A percentile compares a stretch with the other conserved stretches of the same genome.
Conservation (phyloP, 2,113 vertebrate species). For the Hiodon alosoides region DNA sequence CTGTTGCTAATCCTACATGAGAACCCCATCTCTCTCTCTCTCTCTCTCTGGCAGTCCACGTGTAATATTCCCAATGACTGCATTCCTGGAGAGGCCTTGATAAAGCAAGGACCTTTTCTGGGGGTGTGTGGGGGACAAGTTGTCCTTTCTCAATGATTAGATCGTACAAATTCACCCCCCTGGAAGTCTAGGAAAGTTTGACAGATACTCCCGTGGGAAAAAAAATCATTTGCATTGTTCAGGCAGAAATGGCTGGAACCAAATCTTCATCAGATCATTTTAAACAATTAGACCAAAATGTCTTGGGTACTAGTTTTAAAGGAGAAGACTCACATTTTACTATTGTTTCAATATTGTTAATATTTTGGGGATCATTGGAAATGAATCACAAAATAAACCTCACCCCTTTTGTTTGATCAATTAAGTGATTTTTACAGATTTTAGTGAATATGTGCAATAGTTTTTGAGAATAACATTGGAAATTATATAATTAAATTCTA, state of each 20-base stretch:
- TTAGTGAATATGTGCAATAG: no score
- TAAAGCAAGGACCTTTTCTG: slow-evolving; percentile 56
- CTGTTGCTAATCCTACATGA: slow-evolving; percentile 73
- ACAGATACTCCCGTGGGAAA: slow-evolving; percentile 46
- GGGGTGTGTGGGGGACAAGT: slow-evolving; percentile 25
- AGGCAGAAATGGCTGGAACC: background rate
- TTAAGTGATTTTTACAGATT: no score
- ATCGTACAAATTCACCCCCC: slow-evolving; percentile 32
- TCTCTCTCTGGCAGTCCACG: slow-evolving; percentile 25
- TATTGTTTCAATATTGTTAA: no score
- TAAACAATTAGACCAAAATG: no score
- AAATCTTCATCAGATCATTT: no score
- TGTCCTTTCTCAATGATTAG: slow-evolving; percentile 42
- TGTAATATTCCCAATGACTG: slow-evolving; percentile 52
- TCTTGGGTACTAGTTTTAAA: no score
- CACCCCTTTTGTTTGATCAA: no score
- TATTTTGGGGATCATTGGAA: no score
- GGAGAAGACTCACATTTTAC: no score
- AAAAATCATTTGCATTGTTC: slow-evolving; percentile 48
- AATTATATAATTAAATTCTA: no score
- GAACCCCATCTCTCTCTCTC: slow-evolving; percentile 38
- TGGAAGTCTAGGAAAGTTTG: slow-evolving; percentile 46
- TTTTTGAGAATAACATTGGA: no score
- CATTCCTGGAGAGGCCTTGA: slow-evolving; percentile 56
- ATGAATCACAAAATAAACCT: no score